Evolutionary conservation across 2,797 vertebrate genomes (phyloP), one percentile per base, ranked within the genome.

Genomic region (Falco novaeseelandiae): DNA sequence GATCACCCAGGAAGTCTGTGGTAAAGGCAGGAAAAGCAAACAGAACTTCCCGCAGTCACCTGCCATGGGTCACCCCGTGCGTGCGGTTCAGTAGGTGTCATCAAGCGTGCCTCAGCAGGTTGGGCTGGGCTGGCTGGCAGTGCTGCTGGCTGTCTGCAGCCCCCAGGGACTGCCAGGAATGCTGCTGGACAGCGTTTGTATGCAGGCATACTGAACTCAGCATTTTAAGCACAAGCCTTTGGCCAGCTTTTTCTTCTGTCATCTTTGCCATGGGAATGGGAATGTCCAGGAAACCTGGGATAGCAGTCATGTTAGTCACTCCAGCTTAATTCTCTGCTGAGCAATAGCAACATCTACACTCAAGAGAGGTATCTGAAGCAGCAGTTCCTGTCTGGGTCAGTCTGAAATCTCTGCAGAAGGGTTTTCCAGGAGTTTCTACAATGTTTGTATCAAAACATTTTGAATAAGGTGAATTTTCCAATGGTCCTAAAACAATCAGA

Each of bases 71-170:
- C 65, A 71, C 67, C 22, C 46, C 14, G 1, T 5, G 48, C 14
- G 1, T 6, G 48, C 16, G 16, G 15, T 49, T 55, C 26, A 25
- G 40, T 6, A 2, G 13, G 27, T 30, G 46, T 46, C 5, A 3
- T 42, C n/a, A 34, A 57, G 42, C 9, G 9, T 9, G 5, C 6
- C 40, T n/a, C 16, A 6, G 48, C 32, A 48, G 44, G 11, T 38
- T 4, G 25, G 40, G 20, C 30, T 18, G 51, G 51, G 26, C 17
- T n/a, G n/a, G 72, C 13, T 67, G 66, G 10, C 18, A 23, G 8
- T 4, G 9, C n/a, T 1, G 2, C 61, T 32, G 23, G 36, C 32
- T 46, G 25, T 10, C 32, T 87, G n/a, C 3, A 0, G 21, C 70
- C 40, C 57, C 12, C 58, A 55, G 69, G 80, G 62, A 14, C 30